Evolutionary conservation across 30 jellyfish, hydroid and myxozoan genomes (phyloP).

Genomic region (Turritopsis rubra): DNA sequence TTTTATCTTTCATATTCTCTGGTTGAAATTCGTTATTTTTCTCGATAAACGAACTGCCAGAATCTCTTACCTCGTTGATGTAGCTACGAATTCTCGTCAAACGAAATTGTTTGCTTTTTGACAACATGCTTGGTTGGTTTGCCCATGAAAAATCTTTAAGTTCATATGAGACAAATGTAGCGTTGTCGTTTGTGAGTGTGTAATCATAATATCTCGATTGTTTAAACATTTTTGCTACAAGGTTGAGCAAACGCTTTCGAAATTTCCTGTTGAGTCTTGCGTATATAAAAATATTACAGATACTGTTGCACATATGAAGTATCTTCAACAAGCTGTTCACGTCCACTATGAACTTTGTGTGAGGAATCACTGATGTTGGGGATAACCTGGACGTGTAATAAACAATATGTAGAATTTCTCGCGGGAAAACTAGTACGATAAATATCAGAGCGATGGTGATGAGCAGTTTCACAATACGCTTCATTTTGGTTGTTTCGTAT

Average conservation of each 20-base stretch:
- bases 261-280: slow-evolving; percentile 41
- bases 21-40: background rate
- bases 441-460: slow-evolving; percentile 40
- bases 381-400: slow-evolving; percentile 40
- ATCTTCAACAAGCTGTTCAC: slow-evolving; percentile 42
- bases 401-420: slow-evolving; percentile 48
- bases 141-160: background rate
- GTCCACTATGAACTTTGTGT: slow-evolving; percentile 23
- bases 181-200: background rate
- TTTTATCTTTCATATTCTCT: background rate
- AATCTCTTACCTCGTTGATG: background rate
- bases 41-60: background rate
- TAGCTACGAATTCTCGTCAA: background rate
- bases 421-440: slow-evolving; percentile 45
- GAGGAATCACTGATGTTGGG: slow-evolving; percentile 30
- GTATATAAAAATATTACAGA: slow-evolving; percentile 59
- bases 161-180: slow-evolving; percentile 3
- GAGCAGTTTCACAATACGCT: slow-evolving; percentile 24
- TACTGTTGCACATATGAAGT: slow-evolving; percentile 59
- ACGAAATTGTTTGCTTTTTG: background rate
- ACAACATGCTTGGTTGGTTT: background rate
- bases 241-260: background rate
- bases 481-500: background rate
- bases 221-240: background rate
- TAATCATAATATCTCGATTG: background rate